A percentile compares a stretch with the other conserved stretches of the same genome.
phyloP scores from a whole-genome alignment of 2,113 vertebrate species.

The Pica pica region DNA sequence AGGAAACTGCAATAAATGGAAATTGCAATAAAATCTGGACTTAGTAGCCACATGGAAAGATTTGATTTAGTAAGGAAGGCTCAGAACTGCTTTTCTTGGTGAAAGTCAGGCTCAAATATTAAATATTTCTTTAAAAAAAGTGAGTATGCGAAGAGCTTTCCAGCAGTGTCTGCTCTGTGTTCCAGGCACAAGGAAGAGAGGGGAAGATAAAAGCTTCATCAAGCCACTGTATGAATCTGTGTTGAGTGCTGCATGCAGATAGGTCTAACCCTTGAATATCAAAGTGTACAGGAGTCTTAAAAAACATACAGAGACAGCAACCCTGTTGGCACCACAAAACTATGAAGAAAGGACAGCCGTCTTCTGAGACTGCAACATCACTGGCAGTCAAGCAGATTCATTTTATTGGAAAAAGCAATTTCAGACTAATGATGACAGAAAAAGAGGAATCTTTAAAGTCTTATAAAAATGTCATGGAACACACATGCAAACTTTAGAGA shows the following conservation, averaged over 20 bases:
- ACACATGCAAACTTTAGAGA: not conserved
- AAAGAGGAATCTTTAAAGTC: not conserved
- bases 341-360: not conserved
- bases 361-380: not conserved
- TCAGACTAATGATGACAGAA: not conserved
- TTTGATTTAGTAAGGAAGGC: not conserved
- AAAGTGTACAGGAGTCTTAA: not conserved
- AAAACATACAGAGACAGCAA: not conserved
- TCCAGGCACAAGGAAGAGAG: not conserved
- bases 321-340: not conserved
- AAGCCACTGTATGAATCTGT: not conserved
- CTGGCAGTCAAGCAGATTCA: not conserved
- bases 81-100: not conserved
- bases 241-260: not conserved
- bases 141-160: not conserved
- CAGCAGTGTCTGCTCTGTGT: not conserved
- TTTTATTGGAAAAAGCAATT: not conserved
- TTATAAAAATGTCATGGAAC: not conserved
- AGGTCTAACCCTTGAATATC: not conserved
- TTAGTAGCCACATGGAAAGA: not conserved
- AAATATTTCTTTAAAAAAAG: not conserved
- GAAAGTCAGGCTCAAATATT: not conserved
- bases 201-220: not conserved
- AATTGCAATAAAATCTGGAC: not conserved
- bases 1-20: not conserved